Percentiles rank a stretch among this genome's conserved stretches.
Conservation (phyloP, 1,140 invertebrate genomes). For the Hylaeus anthracinus region DNA sequence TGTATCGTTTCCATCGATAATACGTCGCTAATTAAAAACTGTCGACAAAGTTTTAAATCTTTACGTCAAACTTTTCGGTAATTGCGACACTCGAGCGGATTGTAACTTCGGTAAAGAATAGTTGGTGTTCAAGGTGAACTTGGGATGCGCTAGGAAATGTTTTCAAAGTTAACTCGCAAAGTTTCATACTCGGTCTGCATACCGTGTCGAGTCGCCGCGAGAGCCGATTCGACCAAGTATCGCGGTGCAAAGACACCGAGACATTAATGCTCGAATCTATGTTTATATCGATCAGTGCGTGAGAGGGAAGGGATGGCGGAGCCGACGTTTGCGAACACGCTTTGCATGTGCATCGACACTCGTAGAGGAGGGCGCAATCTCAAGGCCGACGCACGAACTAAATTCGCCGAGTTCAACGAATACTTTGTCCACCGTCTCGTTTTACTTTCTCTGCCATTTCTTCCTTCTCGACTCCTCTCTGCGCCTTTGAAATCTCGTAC, state of each 20-base stretch:
- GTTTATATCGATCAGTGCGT: slow-evolving; percentile 33
- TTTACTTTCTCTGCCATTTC: slow-evolving; percentile 18
- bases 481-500: not conserved
- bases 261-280: slow-evolving; percentile 45
- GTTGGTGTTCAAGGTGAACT: slow-evolving; percentile 22
- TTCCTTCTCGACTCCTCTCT: not conserved
- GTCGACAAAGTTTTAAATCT: slow-evolving; percentile 22
- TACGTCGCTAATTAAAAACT: slow-evolving; percentile 37
- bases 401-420: slow-evolving; percentile 47
- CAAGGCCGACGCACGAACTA: slow-evolving; percentile 42
- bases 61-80: slow-evolving; percentile 22
- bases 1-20: slow-evolving; percentile 5
- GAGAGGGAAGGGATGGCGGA: slow-evolving; percentile 10
- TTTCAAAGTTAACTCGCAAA: slow-evolving; percentile 4
- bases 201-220: slow-evolving; percentile 23
- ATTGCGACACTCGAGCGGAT: not conserved
- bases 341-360: slow-evolving; percentile 53
- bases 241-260: slow-evolving; percentile 21
- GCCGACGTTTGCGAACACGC: slow-evolving; percentile 10
- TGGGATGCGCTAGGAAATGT: slow-evolving; percentile 2
- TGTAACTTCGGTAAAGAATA: slow-evolving; percentile 4
- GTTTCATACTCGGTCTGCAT: not conserved
- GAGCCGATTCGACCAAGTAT: slow-evolving; percentile 46
- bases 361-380: slow-evolving; percentile 39
- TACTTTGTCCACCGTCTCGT: not conserved